Conservation (phyloP, 2,888 invertebrate genomes). For the Agrotis segetum region DNA sequence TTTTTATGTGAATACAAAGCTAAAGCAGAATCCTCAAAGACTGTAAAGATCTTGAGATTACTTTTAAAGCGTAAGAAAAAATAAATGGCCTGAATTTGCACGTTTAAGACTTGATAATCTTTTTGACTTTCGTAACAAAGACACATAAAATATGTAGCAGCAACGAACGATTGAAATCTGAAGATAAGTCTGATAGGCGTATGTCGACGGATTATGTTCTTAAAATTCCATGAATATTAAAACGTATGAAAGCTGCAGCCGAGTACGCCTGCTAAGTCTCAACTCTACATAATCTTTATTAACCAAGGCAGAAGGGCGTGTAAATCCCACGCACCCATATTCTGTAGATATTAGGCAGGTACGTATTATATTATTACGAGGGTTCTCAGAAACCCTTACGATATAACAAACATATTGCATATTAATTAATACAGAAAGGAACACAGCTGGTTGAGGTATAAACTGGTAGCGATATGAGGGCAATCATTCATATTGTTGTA, state of each 20-base stretch:
- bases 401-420: slow-evolving; percentile 62
- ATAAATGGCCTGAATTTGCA: slow-evolving; percentile 14
- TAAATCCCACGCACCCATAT: slow-evolving; percentile 45
- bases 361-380: slow-evolving; percentile 40
- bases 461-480: slow-evolving; percentile 6
- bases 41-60: slow-evolving; percentile 28
- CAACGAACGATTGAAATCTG: slow-evolving; percentile 45
- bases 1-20: slow-evolving; percentile 29
- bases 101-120: slow-evolving; percentile 6
- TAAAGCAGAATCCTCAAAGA: slow-evolving; percentile 1
- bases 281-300: slow-evolving; percentile 58
- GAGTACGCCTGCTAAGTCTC: slow-evolving; percentile 32
- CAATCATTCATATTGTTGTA: slow-evolving; percentile 4
- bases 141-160: slow-evolving; percentile 17
- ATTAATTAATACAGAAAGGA: slow-evolving; percentile 48
- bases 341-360: slow-evolving; percentile 48
- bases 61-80: slow-evolving; percentile 23
- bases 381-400: slow-evolving; percentile 44
- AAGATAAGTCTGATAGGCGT: slow-evolving; percentile 33
- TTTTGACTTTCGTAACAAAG: slow-evolving; percentile 21
- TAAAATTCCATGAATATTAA: slow-evolving; percentile 63
- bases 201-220: slow-evolving; percentile 51
- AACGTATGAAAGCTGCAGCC: slow-evolving; percentile 47
- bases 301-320: slow-evolving; percentile 45
- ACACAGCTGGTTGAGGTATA: slow-evolving; percentile 9